Base-by-base conservation (phyloP, 2,888 invertebrate species). In the Latrodectus elegans region DNA sequence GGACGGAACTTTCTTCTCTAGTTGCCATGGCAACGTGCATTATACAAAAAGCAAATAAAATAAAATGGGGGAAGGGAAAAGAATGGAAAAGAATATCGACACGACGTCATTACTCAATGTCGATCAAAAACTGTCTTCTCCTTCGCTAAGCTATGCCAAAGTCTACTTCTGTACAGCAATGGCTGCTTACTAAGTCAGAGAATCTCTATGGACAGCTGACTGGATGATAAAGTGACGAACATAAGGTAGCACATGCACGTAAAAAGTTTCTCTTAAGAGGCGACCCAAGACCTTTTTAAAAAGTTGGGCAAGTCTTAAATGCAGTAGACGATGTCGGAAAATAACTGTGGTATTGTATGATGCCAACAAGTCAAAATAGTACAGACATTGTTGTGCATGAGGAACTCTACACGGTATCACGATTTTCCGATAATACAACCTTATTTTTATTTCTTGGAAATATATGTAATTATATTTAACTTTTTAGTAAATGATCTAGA, bases 41-140 rank as follows among this genome's bases (percentile, higher is more conserved):
- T 82, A 82, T 83, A 72, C 64, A 78, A 78, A 88, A 88, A 82
- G 60, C 64, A 52, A 85, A 73, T 74, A 82, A 77, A 82, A 52
- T 75, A 88, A 82, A 87, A 68, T 73, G 52, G 73, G 77, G 67
- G 11, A 64, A 68, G 71, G 74, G 75, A 73, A 74, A 51, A 78
- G 79, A 81, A 76, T 71, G 70, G 77, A 81, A 87, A 81, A 87
- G 81, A 83, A 88, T 88, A 88, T 88, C 87, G 87, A 88, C 87
- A 88, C 65, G 82, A 14, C 49, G 86, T 74, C 87, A 88, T 88
- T 88, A 88, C 74, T 88, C 87, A 88, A 73, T 83, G 87, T 88
- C 87, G 87, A 88, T 88, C 87, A 88, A 88, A 88, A 88, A 87
- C 86, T 87, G 86, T 87, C 86, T 76, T 76, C 81, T 82, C 81